Evolutionary conservation across 2,113 vertebrate genomes (phyloP), one percentile per base, ranked within the genome.

Genomic region (Solea senegalensis): DNA sequence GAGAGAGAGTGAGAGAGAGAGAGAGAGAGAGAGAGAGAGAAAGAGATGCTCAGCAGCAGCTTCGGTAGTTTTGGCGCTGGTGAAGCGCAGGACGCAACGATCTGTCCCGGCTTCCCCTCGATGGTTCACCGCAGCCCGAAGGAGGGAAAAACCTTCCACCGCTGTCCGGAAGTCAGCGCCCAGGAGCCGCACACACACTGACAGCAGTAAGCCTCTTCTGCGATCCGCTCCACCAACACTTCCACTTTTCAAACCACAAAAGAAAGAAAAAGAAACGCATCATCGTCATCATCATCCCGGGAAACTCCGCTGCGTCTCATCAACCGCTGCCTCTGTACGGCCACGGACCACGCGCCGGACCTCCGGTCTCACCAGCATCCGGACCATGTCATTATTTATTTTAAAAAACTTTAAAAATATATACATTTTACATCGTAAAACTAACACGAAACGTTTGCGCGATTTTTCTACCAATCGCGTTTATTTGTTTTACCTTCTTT

Each of bases 111-210:
- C 81, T 85, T 84, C 86, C 65, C 65, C 58, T 83, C 80, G 46
- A 90, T 88, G 92, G 77, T 90, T 76, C 84, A 81, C 65, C 80
- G 74, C 78, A 52, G 62, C 63, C 74, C 53, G 85, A 76, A 76
- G 89, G 75, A 86, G 79, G 83, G 83, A 87, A 88, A 34, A 55
- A 87, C 66, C 88, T 80, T 70, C 74, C 78, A 41, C 73, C 70
- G 80, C 80, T 78, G 79, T 57, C 78, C 55, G 75, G 67, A 80
- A 64, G 82, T 14, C 67, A 52, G 15, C 59, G 39, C 53, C 15
- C 62, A 72, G 80, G 80, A 89, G 57, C 74, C 52, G 59, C 58
- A 3, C 15, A 13, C 52, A 13, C 21, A 68, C 62, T 56, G 65
- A 76, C 74, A 68, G 65, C 69, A 57, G 74, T 59, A 66, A 76